These are phyloP conservation scores for Apantesis nais DNA, from an alignment of 2,888 invertebrate species.

Conservation along the genomic window DNA sequence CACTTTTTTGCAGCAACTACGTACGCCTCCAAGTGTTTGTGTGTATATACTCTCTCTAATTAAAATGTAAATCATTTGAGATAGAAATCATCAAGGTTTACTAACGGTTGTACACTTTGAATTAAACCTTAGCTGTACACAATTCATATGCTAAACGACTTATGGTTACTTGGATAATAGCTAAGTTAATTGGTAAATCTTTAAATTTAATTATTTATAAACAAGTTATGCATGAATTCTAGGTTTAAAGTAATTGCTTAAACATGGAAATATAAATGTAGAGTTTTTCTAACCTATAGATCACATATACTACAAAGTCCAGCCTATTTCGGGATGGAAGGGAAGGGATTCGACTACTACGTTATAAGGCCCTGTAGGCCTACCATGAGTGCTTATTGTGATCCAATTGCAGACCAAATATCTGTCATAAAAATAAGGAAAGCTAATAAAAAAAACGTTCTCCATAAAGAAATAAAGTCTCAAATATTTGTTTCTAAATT, in stretches of 20 bases:
- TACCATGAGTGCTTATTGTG: too few relatives aligned
- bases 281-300: too few relatives aligned
- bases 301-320: too few relatives aligned
- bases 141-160: neutral
- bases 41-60: conserved; percentile 8
- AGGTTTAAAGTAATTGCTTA: neutral
- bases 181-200: neutral
- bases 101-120: neutral
- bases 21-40: neutral
- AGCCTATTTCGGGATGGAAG: too few relatives aligned
- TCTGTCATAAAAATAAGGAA: too few relatives aligned
- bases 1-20: conserved; percentile 1
- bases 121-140: neutral
- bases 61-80: conserved; percentile 5
- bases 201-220: neutral
- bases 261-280: too few relatives aligned
- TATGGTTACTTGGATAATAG: neutral
- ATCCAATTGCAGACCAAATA: too few relatives aligned
- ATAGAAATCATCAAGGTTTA: conserved; percentile 2
- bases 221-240: neutral
- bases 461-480: too few relatives aligned
- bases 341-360: too few relatives aligned
- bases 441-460: too few relatives aligned
- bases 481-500: too few relatives aligned
- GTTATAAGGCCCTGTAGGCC: too few relatives aligned